phyloP scores from a whole-genome alignment of 1,140 invertebrate species.

The Formica exsecta region DNA sequence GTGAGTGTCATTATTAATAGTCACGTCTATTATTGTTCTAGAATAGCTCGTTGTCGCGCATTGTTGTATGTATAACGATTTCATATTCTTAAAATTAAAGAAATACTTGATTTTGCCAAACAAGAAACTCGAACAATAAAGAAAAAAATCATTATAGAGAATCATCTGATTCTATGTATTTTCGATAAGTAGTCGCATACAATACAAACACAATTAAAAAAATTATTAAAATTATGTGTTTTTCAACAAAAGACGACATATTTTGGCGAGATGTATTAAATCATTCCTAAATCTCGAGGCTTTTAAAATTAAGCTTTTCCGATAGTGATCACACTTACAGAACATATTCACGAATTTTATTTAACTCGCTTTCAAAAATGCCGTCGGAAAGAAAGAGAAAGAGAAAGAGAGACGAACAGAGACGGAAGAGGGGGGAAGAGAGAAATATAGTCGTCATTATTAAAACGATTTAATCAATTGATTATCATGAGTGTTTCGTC shows the following conservation, averaged over 20 bases:
- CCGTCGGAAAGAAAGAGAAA: neutral
- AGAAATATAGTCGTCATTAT: neutral
- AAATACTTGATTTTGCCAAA: neutral
- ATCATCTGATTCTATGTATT: neutral
- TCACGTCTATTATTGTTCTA: neutral
- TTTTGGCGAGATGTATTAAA: neutral
- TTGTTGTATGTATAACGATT: neutral
- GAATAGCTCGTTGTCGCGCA: conserved; percentile 1
- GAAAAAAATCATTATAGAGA: neutral
- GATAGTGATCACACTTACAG: neutral
- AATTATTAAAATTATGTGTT: conserved; percentile 1
- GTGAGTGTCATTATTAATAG: conserved; percentile 82
- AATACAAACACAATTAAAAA: too few species aligned
- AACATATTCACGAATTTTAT: conserved; percentile 1
- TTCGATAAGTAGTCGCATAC: neutral
- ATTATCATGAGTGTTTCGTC: neutral
- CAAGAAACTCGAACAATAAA: neutral
- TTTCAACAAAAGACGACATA: neutral
- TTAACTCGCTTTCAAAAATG: conserved; percentile 15
- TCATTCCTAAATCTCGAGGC: too few species aligned
- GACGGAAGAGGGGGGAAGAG: too few species aligned
- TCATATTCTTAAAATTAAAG: neutral
- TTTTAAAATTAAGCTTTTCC: neutral
- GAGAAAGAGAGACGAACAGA: neutral
- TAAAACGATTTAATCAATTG: neutral